Conservation (phyloP, 2,113 vertebrate species). For the Martes martes region DNA sequence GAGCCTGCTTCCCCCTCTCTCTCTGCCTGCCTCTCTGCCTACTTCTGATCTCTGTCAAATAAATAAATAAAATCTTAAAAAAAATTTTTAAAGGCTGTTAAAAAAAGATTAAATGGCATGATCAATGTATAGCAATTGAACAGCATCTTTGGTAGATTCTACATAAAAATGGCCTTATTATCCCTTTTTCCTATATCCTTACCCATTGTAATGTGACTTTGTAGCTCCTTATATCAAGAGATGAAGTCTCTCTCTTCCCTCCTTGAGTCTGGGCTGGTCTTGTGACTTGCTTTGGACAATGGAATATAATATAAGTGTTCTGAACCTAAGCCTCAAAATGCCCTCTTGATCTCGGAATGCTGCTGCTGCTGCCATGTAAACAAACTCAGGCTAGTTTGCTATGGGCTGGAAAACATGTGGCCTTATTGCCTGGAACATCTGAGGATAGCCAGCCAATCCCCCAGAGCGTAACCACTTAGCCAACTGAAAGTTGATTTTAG, state of each 20-base stretch:
- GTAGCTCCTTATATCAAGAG: not conserved
- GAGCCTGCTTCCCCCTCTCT: too few relatives aligned
- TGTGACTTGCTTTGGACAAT: not conserved
- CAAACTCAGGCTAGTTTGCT: not conserved
- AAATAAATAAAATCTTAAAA: too few relatives aligned
- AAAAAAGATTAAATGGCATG: not conserved
- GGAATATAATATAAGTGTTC: not conserved
- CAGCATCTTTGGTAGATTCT: not conserved
- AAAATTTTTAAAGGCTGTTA: too few relatives aligned
- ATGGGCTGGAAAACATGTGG: not conserved
- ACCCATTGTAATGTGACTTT: not conserved
- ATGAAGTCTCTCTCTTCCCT: not conserved
- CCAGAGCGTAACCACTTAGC: not conserved
- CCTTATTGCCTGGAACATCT: not conserved
- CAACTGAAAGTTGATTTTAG: slow-evolving; percentile 1
- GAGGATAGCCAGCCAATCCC: not conserved
- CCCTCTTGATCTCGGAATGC: not conserved
- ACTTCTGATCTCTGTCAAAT: too few relatives aligned
- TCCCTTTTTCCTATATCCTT: not conserved
- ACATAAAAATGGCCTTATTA: not conserved
- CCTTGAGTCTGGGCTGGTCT: not conserved
- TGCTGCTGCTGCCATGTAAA: not conserved
- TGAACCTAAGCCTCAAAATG: not conserved
- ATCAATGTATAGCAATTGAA: not conserved
- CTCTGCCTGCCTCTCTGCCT: too few relatives aligned